These are phyloP conservation scores for Mythimna ferrago DNA, from an alignment of 2,888 invertebrate species.

Conservation along the genomic window DNA sequence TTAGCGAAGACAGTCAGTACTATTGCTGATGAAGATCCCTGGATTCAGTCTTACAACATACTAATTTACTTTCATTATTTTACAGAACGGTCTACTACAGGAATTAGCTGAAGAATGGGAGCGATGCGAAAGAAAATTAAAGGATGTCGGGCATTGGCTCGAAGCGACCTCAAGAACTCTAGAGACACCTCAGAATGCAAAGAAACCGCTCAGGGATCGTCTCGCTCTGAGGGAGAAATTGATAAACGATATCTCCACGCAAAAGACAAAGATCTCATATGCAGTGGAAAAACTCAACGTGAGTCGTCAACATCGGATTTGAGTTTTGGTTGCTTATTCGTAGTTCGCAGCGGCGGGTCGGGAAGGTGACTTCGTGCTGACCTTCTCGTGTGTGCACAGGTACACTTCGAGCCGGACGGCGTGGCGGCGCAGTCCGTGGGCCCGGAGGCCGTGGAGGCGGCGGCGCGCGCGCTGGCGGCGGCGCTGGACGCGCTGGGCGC, in stretches of 20 bases:
- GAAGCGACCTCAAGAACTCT: constrained; percentile 95
- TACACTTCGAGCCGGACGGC: constrained; percentile 97
- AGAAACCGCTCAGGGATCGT: constrained; percentile 96
- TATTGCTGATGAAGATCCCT: constrained; percentile 6
- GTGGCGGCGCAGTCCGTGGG: constrained; percentile 92
- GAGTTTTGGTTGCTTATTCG: constrained; percentile 7
- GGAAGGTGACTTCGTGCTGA: constrained; percentile 19
- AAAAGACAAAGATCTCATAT: constrained; percentile 96
- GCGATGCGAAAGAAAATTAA: constrained; percentile 98
- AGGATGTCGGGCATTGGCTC: constrained; percentile 97
- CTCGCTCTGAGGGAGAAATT: constrained; percentile 96
- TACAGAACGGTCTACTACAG: constrained; percentile 96
- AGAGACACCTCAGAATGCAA: constrained; percentile 95
- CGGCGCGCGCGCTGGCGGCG: constrained; percentile 93
- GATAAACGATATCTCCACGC: constrained; percentile 96
- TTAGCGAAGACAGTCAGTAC: constrained; percentile 95
- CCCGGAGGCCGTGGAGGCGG: constrained; percentile 94
- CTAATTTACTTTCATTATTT: constrained; percentile 63
- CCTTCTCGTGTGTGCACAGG: constrained; percentile 83
- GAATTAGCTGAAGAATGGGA: constrained; percentile 99
- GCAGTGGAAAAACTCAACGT: constrained; percentile 97
- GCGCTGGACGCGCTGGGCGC: constrained; percentile 92
- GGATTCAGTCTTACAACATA: neutral
- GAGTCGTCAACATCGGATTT: constrained; percentile 72
- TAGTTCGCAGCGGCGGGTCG: constrained; percentile 12